phyloP scores from a whole-genome alignment of 2,888 invertebrate genomes.

The Tipula unca region DNA sequence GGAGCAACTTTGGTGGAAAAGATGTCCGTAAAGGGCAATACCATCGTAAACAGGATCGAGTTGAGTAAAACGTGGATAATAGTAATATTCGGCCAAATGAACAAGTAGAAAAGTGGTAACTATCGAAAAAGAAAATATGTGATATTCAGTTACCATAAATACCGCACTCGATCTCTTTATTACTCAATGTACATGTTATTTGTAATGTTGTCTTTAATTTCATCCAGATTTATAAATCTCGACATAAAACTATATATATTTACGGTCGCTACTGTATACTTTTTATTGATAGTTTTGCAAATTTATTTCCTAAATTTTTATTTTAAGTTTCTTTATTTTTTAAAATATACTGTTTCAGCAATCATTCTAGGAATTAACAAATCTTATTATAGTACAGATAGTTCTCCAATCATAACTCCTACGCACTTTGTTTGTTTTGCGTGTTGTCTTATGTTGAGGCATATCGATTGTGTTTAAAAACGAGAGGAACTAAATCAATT shows the following conservation, averaged over 20 bases:
- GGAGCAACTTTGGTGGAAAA: slow-evolving; percentile 29
- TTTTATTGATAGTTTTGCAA: not conserved
- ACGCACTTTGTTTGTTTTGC: not conserved
- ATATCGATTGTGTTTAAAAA: not conserved
- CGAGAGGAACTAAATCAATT: no score
- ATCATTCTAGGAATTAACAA: not conserved
- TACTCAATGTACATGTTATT: no score
- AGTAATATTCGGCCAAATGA: not conserved
- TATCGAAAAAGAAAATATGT: not conserved
- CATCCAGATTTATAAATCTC: not conserved
- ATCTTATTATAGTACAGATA: not conserved
- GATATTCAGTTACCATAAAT: not conserved
- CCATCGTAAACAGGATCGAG: not conserved
- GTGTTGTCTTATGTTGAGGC: not conserved
- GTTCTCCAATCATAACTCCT: not conserved
- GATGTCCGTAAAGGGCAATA: not conserved
- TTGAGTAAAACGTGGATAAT: not conserved
- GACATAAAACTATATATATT: no score
- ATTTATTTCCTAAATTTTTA: not conserved
- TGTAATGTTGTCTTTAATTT: no score
- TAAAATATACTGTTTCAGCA: not conserved
- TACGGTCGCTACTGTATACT: not conserved
- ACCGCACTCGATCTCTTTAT: not conserved
- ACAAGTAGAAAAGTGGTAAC: slow-evolving; percentile 3
- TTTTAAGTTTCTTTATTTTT: not conserved